Evolutionary conservation across 2,797 vertebrate species (phyloP), one percentile per base, ranked within the genome.

Genomic region (Eulemur mongoz): DNA sequence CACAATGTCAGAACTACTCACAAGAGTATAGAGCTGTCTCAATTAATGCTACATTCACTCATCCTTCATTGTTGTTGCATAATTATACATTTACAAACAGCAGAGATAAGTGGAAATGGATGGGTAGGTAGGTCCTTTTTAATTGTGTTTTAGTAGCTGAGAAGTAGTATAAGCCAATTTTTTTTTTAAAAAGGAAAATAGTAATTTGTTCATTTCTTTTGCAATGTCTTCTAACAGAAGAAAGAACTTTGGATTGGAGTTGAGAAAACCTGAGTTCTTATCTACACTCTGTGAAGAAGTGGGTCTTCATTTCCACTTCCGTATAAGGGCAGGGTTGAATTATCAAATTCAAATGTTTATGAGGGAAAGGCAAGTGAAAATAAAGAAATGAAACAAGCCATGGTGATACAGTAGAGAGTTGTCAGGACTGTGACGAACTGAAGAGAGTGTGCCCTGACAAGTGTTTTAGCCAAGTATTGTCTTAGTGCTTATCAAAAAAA

Each of bases 141-240:
- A 72, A 70, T 3, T 69, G n/a, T 85, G 91, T 81, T 93, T 81
- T 59, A 92, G 52, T 35, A 89, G 13, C 50, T 90, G 52, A 93
- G 17, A 89, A 72, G 20, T 59, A 91, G 82, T 65, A 83, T 2
- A 72, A 63, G n/a, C 14, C 45, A 69, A 43, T 43, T 86, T 63
- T 63, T 63, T 38, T 32, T n/a, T n/a, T 1, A 57, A 52, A 73
- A 61, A 85, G 22, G 20, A 90, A 81, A 92, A 81, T 15, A 40
- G 52, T 35, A 88, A 92, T 70, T 35, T 93, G 25, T 83, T 84
- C 9, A 82, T 87, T 84, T n/a, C 38, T n/a, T 92, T 30, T 78
- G 48, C 0, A 23, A 86, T 81, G 76, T 69, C 72, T 80, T 95
- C 80, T 45, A 95, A 48, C 4, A 82, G 25, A 15, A 79, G 43